Conservation (phyloP, 2,113 vertebrate species). For the Rhinolophus ferrumequinum region DNA sequence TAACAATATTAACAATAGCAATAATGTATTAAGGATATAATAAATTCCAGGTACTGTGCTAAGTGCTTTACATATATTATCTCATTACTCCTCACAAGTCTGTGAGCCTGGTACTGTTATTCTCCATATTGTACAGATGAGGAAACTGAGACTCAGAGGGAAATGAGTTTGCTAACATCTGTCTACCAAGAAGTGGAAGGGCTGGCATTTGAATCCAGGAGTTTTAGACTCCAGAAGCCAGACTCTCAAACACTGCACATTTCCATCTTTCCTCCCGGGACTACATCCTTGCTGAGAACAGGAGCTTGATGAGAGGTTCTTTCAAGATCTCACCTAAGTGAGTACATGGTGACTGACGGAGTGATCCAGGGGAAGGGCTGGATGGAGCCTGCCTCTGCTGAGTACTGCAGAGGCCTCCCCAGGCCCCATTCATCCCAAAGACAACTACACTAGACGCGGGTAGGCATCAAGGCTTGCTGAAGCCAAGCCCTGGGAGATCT, state of each 20-base stretch:
- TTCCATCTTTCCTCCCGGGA: neutral
- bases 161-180: neutral
- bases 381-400: neutral
- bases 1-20: neutral
- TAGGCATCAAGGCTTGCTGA: neutral
- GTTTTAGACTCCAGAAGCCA: neutral
- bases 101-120: neutral
- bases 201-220: neutral
- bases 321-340: neutral
- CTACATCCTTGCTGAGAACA: neutral
- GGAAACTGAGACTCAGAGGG: neutral
- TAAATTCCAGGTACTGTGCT: neutral
- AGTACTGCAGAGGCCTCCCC: neutral
- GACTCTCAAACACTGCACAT: neutral
- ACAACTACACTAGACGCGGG: neutral
- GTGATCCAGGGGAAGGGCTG: neutral
- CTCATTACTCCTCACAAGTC: neutral
- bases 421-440: neutral
- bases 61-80: neutral
- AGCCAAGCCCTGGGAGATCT: neutral
- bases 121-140: neutral
- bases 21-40: neutral
- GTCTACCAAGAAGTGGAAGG: neutral
- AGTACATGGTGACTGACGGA: neutral
- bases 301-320: neutral